Evolutionary conservation across 2,888 invertebrate species (phyloP), one percentile per base, ranked within the genome.

Genomic region (Drosophila colorata): DNA sequence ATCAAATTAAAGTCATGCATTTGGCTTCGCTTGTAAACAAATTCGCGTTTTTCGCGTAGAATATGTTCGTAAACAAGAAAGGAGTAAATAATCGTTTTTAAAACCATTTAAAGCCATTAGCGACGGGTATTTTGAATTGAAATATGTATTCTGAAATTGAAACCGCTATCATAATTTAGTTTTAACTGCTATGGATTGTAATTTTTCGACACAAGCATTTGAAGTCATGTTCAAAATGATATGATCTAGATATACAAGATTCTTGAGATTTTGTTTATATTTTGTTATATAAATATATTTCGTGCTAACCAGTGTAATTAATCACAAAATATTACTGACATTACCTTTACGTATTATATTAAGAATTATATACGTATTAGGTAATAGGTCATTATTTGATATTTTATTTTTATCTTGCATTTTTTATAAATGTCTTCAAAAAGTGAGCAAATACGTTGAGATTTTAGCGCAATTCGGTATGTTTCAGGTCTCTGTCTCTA

Each of bases 1-100:
- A 18, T 47, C 5, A 47, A 63, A 33, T 33, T 18, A 9, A 33
- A 4, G 7, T 16, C 14, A 55, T 31, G 47, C 14, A 33, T 14
- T 47, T 11, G 31, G 16, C 9, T 14, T 44, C 4, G 4, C 33
- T 13, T 4, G 33, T 33, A 33, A 33, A 33, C 33, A 33, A 33
- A 33, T 33, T 13, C 13, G 13, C 13, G 13, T 33, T 13, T 1
- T 33, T 3, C 4, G 4, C 3, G 4, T 33, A 33, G 13, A 33
- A 33, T 33, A 13, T 33, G 11, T 13, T 33, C 6, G 13, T 13
- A 33, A 13, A 11, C 13, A 33, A 33, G 4, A 33, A 13, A 4
- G 33, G 33, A 1, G 13, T 33, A 4, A 33, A 33, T 33, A 33
- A 33, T 33, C 33, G 33, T 4, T 33, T 33, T 13, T 1, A 13